These are phyloP conservation scores for Amphimallon solstitiale DNA, from an alignment of 2,888 invertebrate genomes.

Conservation along the genomic window DNA sequence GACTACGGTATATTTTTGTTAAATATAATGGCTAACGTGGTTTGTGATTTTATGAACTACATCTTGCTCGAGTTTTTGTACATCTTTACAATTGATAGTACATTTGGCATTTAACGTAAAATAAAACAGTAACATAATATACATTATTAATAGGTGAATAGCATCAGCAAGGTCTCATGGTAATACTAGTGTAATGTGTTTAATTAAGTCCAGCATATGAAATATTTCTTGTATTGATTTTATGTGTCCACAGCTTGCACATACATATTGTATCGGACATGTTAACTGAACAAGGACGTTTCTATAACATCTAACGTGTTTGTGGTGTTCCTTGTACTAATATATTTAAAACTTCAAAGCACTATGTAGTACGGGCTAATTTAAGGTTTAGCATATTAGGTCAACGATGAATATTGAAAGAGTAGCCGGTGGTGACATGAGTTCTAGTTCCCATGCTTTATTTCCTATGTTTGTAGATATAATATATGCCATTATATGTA, in stretches of 20 bases:
- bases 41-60: no score
- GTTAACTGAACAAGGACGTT: neutral
- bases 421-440: constrained; percentile 40
- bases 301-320: neutral
- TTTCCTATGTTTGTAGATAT: neutral
- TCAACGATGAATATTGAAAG: constrained; percentile 45
- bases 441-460: constrained; percentile 40
- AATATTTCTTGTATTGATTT: constrained; percentile 20
- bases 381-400: constrained; percentile 36
- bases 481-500: no score
- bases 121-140: no score
- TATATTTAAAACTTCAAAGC: constrained; percentile 20
- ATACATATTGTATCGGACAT: neutral
- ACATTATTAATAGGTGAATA: no score
- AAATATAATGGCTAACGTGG: no score
- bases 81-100: no score
- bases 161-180: no score
- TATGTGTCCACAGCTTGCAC: constrained; percentile 2
- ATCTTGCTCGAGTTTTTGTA: no score
- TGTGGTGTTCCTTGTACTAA: neutral
- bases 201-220: neutral
- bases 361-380: constrained; percentile 25
- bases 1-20: no score
- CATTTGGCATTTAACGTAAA: no score
- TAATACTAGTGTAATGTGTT: no score